A percentile compares a stretch with the other conserved stretches of the same genome.
These are phyloP conservation scores for Rhinatrema bivittatum DNA, from an alignment of 2,797 vertebrate genomes.

Conservation along the genomic window DNA sequence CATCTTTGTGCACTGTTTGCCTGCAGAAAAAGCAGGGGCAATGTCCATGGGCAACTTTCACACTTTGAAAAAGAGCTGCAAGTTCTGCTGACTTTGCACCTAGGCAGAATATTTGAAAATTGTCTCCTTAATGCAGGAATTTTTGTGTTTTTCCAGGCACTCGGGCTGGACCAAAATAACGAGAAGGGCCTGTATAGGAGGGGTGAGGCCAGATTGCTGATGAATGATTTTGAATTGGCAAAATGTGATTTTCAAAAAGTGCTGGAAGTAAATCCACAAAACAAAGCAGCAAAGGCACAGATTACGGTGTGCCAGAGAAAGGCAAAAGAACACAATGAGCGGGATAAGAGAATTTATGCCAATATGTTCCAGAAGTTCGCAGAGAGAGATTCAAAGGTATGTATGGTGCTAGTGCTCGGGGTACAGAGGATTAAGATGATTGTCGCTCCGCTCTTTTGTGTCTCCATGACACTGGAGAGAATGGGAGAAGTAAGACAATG, in stretches of 20 bases:
- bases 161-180: slow-evolving; percentile 76
- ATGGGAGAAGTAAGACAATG: no score
- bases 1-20: no score
- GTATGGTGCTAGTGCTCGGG: fast-evolving
- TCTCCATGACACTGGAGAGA: no score
- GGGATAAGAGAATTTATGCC: slow-evolving; percentile 84
- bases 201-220: slow-evolving; percentile 76
- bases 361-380: slow-evolving; percentile 98
- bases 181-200: slow-evolving; percentile 90
- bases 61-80: no score
- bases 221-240: slow-evolving; percentile 85
- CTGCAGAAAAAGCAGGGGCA: no score
- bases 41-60: no score
- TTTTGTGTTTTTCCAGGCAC: slow-evolving; percentile 59
- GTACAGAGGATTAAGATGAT: no score
- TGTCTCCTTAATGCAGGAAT: no score
- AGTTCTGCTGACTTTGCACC: no score
- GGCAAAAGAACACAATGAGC: slow-evolving; percentile 83
- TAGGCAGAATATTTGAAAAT: no score
- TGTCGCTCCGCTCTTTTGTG: no score
- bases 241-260: slow-evolving; percentile 81
- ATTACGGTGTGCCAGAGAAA: slow-evolving; percentile 79
- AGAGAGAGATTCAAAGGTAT: slow-evolving; percentile 82
- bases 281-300: slow-evolving; percentile 77
- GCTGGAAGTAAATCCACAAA: slow-evolving; percentile 78